Base-by-base conservation (phyloP, 2,888 invertebrate species). In the Kuschelorhynchus macadamiae region DNA sequence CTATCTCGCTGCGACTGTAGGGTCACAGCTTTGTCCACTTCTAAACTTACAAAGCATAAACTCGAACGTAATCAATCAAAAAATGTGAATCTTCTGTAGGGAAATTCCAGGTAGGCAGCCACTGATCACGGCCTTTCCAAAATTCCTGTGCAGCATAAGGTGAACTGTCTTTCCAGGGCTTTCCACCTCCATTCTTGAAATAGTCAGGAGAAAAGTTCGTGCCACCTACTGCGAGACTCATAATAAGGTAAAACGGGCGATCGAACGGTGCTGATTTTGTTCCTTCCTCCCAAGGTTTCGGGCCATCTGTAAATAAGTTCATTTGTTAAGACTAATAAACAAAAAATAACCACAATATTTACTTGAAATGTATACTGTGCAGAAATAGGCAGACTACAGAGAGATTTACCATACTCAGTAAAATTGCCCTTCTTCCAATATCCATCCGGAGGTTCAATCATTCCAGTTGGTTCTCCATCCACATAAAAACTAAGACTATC, bases 221-320 rank as follows among this genome's bases (percentile, higher is more conserved):
- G 20, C 91, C 91, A 14, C 91, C 91, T 4, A 77, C 72, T 14
- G 77, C 78, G 18, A 78, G 65, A 61, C 78, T 91, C 70, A 91
- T 82, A 55, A 91, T 85, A 21, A 92, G 75, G 81, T 88, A 87
- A 80, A 89, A 89, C 86, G 88, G 87, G 77, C 89, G 86, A 77
- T 91, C 90, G 74, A 91, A 91, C 1, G 91, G 91, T n/a, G 90
- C 90, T 88, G 90, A 88, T 76, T 85, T 87, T 0, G 72, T 65
- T 33, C 64, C 65, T 71, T 80, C 83, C 53, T 83, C 81, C 89
- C 89, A 89, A 3, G 88, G 88, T 78, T 89, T 89, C 8, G 82
- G 78, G 11, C 85, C 78, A 57, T 83, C 85, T 75, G n/a, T n/a
- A n/a, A n/a, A n/a, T n/a, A n/a, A n/a, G n/a, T n/a, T n/a, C n/a